Evolutionary conservation across 2,113 vertebrate species (phyloP), one percentile per base, ranked within the genome.

Genomic region (Triplophysa siluroides): DNA sequence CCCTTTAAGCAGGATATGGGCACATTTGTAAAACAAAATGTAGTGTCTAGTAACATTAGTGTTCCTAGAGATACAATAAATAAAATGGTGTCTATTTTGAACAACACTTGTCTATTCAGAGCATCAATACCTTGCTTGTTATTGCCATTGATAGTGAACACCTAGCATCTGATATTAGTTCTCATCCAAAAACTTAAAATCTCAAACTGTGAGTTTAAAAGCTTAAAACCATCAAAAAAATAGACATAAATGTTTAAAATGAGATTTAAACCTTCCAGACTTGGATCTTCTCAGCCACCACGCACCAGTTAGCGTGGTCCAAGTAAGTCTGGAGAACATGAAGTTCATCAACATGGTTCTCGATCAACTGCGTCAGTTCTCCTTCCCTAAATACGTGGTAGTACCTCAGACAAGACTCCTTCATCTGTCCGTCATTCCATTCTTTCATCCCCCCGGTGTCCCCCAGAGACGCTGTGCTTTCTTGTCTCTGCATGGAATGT

Each of bases 361-460:
- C 71, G 41, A 90, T 91, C 38, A 93, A 89, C 75, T 94, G 86
- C 8, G 87, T 75, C 52, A 92, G 76, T 38, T 92, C 90, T 8
- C 90, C 88, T 74, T 94, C 90, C 88, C 90, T 93, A 88, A 93
- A 94, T 76, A 91, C 83, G 0, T 90, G 91, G 29, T 93, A 92
- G 70, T 91, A 91, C 78, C 89, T 90, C 83, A 93, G 83, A 71
- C 87, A 93, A 62, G 89, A 79, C 61, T 83, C 89, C 45, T 70
- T 77, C 47, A 62, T 58, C 76, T 75, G 79, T 47, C 72, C 74
- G 0, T 0, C 19, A 43, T 65, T 60, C 65, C 73, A 70, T 10
- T 24, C 1, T 4, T 56, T 79, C 21, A 83, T 69, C 1, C 79
- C 78, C 16, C 78, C 50, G 0, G 4, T 1, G 16, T 89, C 87